These are phyloP conservation scores for Amiota communis DNA, from an alignment of 2,888 invertebrate species.

Conservation along the genomic window DNA sequence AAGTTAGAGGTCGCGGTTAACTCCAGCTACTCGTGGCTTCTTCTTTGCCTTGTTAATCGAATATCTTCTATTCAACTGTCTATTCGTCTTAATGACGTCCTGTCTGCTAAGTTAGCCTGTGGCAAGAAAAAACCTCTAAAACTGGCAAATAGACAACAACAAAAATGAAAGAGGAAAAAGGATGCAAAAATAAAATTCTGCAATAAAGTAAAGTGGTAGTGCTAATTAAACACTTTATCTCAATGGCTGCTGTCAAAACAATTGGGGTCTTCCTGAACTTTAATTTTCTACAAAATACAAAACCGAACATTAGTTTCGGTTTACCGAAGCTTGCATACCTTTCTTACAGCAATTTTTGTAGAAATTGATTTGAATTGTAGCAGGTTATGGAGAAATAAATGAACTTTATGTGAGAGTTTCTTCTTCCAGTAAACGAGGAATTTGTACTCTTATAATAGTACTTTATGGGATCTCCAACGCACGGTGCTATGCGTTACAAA, in stretches of 20 bases:
- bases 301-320: too few relatives aligned
- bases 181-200: not conserved
- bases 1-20: not conserved
- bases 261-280: not conserved
- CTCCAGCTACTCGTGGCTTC: not conserved
- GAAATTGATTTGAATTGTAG: too few relatives aligned
- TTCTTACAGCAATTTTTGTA: too few relatives aligned
- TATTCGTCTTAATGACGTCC: not conserved
- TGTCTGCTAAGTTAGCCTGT: not conserved
- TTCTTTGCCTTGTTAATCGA: constrained; percentile 9
- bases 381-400: too few relatives aligned
- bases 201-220: constrained; percentile 18
- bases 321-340: too few relatives aligned
- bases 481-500: too few relatives aligned
- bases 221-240: constrained; percentile 25
- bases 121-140: constrained; percentile 3
- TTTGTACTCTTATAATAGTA: too few relatives aligned
- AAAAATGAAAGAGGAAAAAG: not conserved
- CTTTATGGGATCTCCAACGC: too few relatives aligned
- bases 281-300: not conserved
- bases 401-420: too few relatives aligned
- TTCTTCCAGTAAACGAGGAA: too few relatives aligned
- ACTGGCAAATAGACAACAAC: not conserved
- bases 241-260: too few relatives aligned
- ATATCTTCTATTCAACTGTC: not conserved